A percentile compares a stretch with the other conserved stretches of the same genome.
Conservation (phyloP, 2,797 vertebrate species). For the Melanotaenia parkinsoni region DNA sequence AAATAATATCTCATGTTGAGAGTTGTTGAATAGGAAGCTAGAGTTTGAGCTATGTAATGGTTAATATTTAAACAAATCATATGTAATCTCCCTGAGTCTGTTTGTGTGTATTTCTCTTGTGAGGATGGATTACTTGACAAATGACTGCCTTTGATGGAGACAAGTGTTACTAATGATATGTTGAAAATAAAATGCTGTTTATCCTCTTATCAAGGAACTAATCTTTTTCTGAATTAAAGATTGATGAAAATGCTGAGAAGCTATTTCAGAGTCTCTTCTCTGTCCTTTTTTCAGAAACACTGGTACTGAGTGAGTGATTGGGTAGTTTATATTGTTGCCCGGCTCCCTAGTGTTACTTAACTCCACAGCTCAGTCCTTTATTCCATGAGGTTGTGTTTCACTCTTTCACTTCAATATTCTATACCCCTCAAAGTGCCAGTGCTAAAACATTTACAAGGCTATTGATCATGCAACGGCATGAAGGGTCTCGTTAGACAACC, state of each 20-base stretch:
- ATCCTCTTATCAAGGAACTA: slow-evolving; percentile 37
- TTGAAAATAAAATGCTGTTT: slow-evolving; percentile 22
- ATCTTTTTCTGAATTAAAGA: slow-evolving; percentile 26
- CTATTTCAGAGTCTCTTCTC: slow-evolving; percentile 27
- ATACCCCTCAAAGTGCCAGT: slow-evolving; percentile 62
- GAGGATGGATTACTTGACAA: slow-evolving; percentile 12
- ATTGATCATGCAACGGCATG: slow-evolving; percentile 65
- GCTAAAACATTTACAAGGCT: slow-evolving; percentile 72
- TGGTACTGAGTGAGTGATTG: slow-evolving; percentile 65
- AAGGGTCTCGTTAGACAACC: slow-evolving; percentile 42
- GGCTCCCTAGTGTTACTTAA: slow-evolving; percentile 30
- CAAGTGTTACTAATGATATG: slow-evolving; percentile 51
- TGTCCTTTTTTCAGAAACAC: slow-evolving; percentile 42
- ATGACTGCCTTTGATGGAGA: slow-evolving; percentile 26
- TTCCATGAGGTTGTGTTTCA: slow-evolving; percentile 69
- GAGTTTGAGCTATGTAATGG: slow-evolving; percentile 51
- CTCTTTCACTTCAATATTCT: slow-evolving; percentile 78
- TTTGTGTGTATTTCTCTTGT: slow-evolving; percentile 29
- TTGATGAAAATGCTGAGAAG: slow-evolving; percentile 56
- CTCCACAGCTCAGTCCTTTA: slow-evolving; percentile 17
- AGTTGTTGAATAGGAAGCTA: slow-evolving; percentile 46
- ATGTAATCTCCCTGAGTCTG: slow-evolving; percentile 34
- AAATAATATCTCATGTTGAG: slow-evolving; percentile 56
- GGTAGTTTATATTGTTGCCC: slow-evolving; percentile 69
- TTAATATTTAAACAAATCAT: slow-evolving; percentile 56